phyloP scores from a whole-genome alignment of 2,113 vertebrate species.

The Mugil cephalus region DNA sequence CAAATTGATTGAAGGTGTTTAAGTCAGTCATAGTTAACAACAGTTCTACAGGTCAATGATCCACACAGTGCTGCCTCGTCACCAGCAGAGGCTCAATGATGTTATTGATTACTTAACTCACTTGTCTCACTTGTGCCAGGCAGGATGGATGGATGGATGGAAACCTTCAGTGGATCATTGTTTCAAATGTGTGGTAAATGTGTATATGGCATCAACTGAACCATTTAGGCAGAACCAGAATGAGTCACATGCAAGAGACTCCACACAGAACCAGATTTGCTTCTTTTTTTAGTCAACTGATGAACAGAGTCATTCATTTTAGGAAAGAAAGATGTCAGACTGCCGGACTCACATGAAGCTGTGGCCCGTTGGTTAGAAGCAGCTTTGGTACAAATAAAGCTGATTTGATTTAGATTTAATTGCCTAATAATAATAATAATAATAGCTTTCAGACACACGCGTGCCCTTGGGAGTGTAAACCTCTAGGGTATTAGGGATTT shows the following conservation, averaged over 20 bases:
- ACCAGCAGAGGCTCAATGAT: background rate
- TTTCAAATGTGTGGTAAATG: conserved; percentile 17
- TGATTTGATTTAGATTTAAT: too few relatives aligned
- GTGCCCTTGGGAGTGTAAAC: too few relatives aligned
- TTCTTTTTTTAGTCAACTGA: background rate
- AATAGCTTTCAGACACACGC: too few relatives aligned
- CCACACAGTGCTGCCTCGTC: background rate
- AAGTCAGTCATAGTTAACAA: background rate
- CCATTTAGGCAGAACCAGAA: conserved; percentile 7
- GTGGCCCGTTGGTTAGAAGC: too few relatives aligned
- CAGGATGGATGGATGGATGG: too few relatives aligned
- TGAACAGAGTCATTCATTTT: background rate
- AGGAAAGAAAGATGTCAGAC: too few relatives aligned
- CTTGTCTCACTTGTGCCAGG: too few relatives aligned
- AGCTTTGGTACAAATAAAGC: too few relatives aligned
- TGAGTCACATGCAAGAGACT: conserved; percentile 14
- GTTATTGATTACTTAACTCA: conserved; percentile 15
- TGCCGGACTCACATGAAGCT: too few relatives aligned
- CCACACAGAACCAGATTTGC: background rate
- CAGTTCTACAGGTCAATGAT: conserved; percentile 1
- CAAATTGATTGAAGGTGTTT: too few relatives aligned
- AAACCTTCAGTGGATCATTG: conserved; percentile 6
- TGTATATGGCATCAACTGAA: conserved; percentile 15
- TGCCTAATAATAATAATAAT: too few relatives aligned
- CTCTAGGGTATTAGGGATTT: too few relatives aligned